Percentiles rank a stretch among this genome's conserved stretches.
Conservation (phyloP, 30 jellyfish, hydroid and myxozoan species). For the Hydractinia echinata region DNA sequence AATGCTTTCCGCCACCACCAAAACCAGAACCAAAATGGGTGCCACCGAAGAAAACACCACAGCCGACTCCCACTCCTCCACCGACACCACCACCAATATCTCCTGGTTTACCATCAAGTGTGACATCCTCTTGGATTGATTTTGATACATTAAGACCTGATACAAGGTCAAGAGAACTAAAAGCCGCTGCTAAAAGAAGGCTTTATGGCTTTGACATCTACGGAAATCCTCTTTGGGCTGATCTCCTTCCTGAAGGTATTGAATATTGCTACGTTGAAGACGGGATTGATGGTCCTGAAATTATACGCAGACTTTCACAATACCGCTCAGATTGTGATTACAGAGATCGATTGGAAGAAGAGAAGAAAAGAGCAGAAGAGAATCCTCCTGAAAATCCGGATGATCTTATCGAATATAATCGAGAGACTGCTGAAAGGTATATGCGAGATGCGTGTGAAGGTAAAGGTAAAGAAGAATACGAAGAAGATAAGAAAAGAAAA, state of each 20-base stretch:
- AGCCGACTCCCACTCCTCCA: neutral
- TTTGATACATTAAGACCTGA: neutral
- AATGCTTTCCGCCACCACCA: neutral
- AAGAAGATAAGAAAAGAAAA: neutral
- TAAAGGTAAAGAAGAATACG: neutral
- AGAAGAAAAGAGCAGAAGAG: neutral
- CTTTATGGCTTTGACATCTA: constrained; percentile 1
- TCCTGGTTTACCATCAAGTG: constrained; percentile 4
- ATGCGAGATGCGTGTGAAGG: neutral
- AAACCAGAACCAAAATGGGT: neutral
- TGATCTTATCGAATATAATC: neutral
- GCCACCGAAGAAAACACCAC: neutral
- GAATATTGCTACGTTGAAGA: neutral
- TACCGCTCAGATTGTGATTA: neutral
- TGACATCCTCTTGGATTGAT: neutral
- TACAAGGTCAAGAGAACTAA: neutral
- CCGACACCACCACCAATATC: neutral
- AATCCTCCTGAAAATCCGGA: neutral
- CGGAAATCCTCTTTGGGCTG: neutral
- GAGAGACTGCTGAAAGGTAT: neutral
- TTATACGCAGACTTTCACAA: neutral
- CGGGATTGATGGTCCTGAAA: neutral
- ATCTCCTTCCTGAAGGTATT: neutral
- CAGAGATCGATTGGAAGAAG: neutral
- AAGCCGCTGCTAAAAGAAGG: neutral